These are phyloP conservation scores for Lysiphlebus fabarum DNA, from an alignment of 1,140 invertebrate genomes.

Conservation along the genomic window DNA sequence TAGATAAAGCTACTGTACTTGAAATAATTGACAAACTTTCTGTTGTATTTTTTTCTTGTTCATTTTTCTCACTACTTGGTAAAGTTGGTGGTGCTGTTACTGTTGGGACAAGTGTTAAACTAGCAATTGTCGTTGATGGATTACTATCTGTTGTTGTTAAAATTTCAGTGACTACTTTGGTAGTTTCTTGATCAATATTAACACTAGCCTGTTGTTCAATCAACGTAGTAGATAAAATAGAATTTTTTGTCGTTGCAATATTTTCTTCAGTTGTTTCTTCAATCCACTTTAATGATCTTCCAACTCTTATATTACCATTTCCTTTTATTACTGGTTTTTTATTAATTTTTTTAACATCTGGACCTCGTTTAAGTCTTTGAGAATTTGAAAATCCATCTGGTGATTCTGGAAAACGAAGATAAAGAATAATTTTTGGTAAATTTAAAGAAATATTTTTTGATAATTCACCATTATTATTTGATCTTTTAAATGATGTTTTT, in stretches of 20 bases:
- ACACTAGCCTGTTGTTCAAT: too few relatives aligned
- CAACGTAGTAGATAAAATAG: too few relatives aligned
- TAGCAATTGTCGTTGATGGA: not conserved
- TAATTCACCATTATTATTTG: not conserved
- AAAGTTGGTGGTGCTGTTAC: not conserved
- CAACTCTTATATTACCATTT: not conserved
- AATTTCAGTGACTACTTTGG: too few relatives aligned
- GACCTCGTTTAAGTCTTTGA: not conserved
- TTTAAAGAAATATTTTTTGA: not conserved
- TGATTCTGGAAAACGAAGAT: not conserved
- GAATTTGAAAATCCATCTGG: not conserved
- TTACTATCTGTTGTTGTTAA: too few relatives aligned
- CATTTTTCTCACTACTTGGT: too few relatives aligned
- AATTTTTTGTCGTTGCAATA: too few relatives aligned
- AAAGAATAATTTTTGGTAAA: slow-evolving; percentile 5
- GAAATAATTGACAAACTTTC: too few relatives aligned
- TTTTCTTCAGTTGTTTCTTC: not conserved
- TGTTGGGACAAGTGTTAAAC: too few relatives aligned
- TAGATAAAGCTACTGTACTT: too few relatives aligned
- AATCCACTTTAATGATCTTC: not conserved
- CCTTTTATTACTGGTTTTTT: not conserved
- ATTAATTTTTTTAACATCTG: not conserved
- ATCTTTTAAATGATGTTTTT: too few relatives aligned
- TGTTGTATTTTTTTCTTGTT: too few relatives aligned
- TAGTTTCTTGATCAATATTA: too few relatives aligned